These are phyloP conservation scores for Nymphicus hollandicus DNA, from an alignment of 2,113 vertebrate genomes.

Conservation along the genomic window DNA sequence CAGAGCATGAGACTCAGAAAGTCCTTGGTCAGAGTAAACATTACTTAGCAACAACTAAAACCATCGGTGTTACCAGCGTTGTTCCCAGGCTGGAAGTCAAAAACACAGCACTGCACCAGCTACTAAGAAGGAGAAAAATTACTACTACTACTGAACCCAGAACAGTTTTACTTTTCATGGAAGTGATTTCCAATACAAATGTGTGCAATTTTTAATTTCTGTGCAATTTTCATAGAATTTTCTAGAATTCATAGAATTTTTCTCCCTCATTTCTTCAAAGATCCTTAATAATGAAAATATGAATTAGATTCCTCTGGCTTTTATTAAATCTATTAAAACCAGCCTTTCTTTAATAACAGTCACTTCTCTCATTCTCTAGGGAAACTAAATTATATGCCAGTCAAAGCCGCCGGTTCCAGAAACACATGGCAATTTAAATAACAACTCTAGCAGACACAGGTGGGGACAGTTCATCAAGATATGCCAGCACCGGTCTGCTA, in stretches of 20 bases:
- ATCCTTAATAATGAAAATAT: slow-evolving; percentile 6
- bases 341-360: background rate
- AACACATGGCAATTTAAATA: slow-evolving; percentile 15
- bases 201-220: background rate
- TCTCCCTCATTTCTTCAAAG: slow-evolving; percentile 31
- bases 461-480: background rate
- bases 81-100: too few relatives aligned
- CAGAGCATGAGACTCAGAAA: too few relatives aligned
- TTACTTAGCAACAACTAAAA: too few relatives aligned
- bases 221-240: background rate
- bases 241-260: background rate
- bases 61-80: too few relatives aligned
- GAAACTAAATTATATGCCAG: slow-evolving; percentile 24
- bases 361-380: slow-evolving; percentile 13
- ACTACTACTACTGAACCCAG: too few relatives aligned
- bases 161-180: background rate
- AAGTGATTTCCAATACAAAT: background rate
- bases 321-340: slow-evolving; percentile 54
- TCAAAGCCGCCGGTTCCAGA: slow-evolving; percentile 1
- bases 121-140: too few relatives aligned
- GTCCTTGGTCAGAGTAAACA: too few relatives aligned
- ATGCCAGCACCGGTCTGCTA: background rate
- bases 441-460: background rate
- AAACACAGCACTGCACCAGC: too few relatives aligned
- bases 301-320: slow-evolving; percentile 19